Conservation (phyloP, 2,797 vertebrate species). For the Coilia nasus region DNA sequence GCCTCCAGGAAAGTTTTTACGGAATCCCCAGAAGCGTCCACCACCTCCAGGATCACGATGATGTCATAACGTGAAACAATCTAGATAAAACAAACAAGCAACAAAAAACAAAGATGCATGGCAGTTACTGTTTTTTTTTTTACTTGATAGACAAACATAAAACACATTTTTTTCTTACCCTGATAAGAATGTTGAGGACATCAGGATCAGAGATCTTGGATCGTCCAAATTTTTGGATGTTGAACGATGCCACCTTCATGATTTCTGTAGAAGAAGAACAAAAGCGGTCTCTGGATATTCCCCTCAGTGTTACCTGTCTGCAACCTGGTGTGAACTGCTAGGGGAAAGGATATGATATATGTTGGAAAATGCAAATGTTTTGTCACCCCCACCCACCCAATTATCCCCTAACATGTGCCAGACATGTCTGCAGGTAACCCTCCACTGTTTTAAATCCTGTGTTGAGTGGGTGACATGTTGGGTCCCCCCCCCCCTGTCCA, state of each 20-base stretch:
- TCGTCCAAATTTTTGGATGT: constrained; percentile 76
- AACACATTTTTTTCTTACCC: constrained; percentile 58
- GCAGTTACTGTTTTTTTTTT: not conserved
- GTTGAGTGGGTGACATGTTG: too few relatives aligned
- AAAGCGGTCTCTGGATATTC: not conserved
- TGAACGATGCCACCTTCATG: constrained; percentile 81
- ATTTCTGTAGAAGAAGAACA: constrained; percentile 49
- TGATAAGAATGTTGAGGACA: constrained; percentile 59
- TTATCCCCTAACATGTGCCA: not conserved
- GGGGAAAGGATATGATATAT: not conserved
- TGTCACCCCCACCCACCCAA: not conserved
- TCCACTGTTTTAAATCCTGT: not conserved
- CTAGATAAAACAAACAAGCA: constrained; percentile 54
- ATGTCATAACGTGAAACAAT: constrained; percentile 79
- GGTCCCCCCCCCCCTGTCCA: too few relatives aligned
- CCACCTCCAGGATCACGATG: constrained; percentile 78
- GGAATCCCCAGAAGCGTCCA: constrained; percentile 65
- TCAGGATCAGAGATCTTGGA: constrained; percentile 69
- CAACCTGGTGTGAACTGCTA: not conserved
- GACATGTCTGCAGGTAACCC: not conserved
- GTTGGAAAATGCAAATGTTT: not conserved
- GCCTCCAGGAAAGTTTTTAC: constrained; percentile 63
- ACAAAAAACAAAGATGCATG: not conserved
- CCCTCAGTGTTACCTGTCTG: not conserved
- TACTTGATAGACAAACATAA: not conserved